Conservation (phyloP, 2,888 invertebrate genomes). For the Heliconius hortense region DNA sequence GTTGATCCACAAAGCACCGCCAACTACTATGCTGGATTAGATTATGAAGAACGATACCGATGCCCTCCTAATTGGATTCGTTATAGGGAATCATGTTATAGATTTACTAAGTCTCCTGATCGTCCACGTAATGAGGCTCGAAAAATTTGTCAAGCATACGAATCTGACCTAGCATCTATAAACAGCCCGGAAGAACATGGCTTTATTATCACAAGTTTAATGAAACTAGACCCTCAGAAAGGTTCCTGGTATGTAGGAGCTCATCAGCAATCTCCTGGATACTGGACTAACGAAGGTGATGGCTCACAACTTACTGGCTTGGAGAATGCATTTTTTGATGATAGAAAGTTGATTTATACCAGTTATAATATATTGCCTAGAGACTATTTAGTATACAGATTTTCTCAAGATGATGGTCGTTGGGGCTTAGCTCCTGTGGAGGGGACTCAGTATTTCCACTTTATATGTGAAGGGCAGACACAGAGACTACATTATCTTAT, state of each 20-base stretch:
- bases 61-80: constrained; percentile 96
- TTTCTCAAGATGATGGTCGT: constrained; percentile 85
- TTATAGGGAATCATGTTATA: constrained; percentile 91
- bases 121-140: constrained; percentile 90
- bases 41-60: constrained; percentile 70
- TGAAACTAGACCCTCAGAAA: constrained; percentile 91
- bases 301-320: constrained; percentile 88
- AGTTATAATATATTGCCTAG: constrained; percentile 80
- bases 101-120: constrained; percentile 93
- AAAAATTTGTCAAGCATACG: constrained; percentile 91
- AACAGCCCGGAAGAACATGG: constrained; percentile 93
- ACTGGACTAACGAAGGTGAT: constrained; percentile 92
- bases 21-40: constrained; percentile 69
- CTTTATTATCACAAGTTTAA: constrained; percentile 91
- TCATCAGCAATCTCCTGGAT: constrained; percentile 86
- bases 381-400: constrained; percentile 91
- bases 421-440: constrained; percentile 93
- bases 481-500: constrained; percentile 86
- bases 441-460: constrained; percentile 89
- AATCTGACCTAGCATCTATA: constrained; percentile 90
- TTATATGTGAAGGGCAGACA: constrained; percentile 94
- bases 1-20: constrained; percentile 69
- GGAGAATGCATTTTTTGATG: constrained; percentile 91
- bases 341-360: constrained; percentile 66
- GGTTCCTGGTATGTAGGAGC: constrained; percentile 93